Evolutionary conservation across 2,113 vertebrate genomes (phyloP).

Genomic region (Lophius piscatorius): DNA sequence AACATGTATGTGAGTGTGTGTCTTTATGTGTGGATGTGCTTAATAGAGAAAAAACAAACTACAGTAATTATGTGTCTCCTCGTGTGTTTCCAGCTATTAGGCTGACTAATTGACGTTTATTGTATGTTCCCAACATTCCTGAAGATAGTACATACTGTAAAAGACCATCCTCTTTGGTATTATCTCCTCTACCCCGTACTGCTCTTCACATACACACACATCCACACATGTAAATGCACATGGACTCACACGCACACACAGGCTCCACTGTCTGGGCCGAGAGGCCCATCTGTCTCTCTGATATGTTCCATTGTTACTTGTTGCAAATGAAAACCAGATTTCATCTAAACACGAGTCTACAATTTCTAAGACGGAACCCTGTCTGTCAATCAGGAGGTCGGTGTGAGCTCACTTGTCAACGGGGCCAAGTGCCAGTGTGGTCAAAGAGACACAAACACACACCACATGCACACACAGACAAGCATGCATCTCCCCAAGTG

Average conservation of each 20-base stretch:
- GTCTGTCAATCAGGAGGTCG: slow-evolving; percentile 56
- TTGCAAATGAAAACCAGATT: slow-evolving; percentile 75
- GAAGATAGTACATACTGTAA: slow-evolving; percentile 15
- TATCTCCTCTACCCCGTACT: slow-evolving; percentile 50
- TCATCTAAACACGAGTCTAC: slow-evolving; percentile 62
- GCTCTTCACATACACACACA: slow-evolving; percentile 21
- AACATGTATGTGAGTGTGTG: neutral
- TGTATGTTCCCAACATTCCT: slow-evolving; percentile 33
- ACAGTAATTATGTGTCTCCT: slow-evolving; percentile 9
- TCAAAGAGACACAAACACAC: slow-evolving; percentile 22
- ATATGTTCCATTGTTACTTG: slow-evolving; percentile 61
- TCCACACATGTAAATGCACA: slow-evolving; percentile 22
- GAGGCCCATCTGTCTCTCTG: slow-evolving; percentile 59
- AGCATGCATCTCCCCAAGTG: slow-evolving; percentile 13
- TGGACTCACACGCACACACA: slow-evolving; percentile 33
- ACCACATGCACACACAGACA: slow-evolving; percentile 20
- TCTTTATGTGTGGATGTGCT: slow-evolving; percentile 13
- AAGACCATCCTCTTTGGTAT: slow-evolving; percentile 40
- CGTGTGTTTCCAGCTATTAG: slow-evolving; percentile 20
- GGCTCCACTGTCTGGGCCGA: slow-evolving; percentile 52
- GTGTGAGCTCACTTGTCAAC: slow-evolving; percentile 62
- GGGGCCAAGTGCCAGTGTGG: slow-evolving; percentile 57
- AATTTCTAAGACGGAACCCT: slow-evolving; percentile 58
- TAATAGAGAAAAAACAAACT: slow-evolving; percentile 14
- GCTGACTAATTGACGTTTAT: slow-evolving; percentile 26